Evolutionary conservation across 2,888 invertebrate species (phyloP).

Genomic region (Artemia sp.): DNA sequence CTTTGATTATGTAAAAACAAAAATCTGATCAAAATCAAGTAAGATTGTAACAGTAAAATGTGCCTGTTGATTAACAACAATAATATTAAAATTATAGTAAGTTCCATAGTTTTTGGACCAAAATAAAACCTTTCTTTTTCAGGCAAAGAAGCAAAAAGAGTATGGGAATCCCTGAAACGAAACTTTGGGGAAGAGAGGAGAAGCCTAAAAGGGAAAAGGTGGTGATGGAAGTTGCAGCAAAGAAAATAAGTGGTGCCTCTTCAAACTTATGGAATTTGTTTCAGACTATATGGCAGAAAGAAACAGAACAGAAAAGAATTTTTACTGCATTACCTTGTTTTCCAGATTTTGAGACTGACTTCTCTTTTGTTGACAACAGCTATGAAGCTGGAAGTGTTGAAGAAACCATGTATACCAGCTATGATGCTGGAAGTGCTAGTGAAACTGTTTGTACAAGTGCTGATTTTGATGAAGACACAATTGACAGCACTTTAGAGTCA

Average conservation of each 20-base stretch:
- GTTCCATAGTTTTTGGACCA: background rate
- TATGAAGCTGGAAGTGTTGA: background rate
- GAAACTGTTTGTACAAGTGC: no score
- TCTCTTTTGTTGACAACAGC: background rate
- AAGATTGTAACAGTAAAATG: no score
- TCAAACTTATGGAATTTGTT: slow-evolving; percentile 8
- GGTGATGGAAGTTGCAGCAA: no score
- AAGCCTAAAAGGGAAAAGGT: background rate
- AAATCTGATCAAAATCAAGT: no score
- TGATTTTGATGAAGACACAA: no score
- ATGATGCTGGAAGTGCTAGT: no score
- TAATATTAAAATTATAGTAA: no score
- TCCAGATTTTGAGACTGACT: background rate
- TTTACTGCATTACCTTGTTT: background rate
- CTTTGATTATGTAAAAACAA: no score
- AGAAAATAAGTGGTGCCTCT: slow-evolving; percentile 3
- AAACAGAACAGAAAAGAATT: slow-evolving; percentile 14
- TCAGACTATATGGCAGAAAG: background rate
- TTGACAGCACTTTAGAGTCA: no score
- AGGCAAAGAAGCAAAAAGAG: slow-evolving; percentile 1
- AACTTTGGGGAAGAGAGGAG: slow-evolving; percentile 8
- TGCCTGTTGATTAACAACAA: no score
- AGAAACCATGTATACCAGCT: no score
- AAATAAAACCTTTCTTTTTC: background rate
- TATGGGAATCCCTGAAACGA: background rate